Evolutionary conservation across 2,888 invertebrate genomes (phyloP).

Genomic region (Chouioia cunea): DNA sequence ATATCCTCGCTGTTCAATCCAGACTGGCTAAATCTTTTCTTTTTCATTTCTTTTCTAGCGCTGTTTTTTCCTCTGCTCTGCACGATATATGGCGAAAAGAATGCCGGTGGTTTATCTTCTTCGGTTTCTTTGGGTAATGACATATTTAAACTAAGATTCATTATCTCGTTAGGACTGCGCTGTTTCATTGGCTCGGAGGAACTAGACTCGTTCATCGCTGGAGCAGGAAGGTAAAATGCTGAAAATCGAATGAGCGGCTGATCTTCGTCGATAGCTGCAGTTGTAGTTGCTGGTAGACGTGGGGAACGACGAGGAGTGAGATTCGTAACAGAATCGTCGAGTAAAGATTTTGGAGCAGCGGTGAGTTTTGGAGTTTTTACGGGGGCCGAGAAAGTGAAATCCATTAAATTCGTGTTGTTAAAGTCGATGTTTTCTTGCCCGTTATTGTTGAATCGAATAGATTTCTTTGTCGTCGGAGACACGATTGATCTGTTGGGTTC

Average conservation of each 20-base stretch:
- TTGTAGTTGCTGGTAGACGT: background rate
- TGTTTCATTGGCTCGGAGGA: constrained; percentile 8
- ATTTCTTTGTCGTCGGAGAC: no score
- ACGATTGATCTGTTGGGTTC: no score
- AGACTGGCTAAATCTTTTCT: constrained; percentile 45
- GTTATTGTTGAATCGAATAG: background rate
- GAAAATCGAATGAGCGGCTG: no score
- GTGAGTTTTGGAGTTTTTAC: background rate
- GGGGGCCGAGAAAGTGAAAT: constrained; percentile 4
- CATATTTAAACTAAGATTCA: constrained; percentile 19
- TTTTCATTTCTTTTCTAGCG: constrained; percentile 70
- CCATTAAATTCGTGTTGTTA: constrained; percentile 2
- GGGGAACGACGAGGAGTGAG: constrained; percentile 31
- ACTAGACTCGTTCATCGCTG: background rate
- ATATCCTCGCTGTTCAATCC: constrained; percentile 52
- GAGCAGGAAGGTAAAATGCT: no score
- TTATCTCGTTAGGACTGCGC: background rate
- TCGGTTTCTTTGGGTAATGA: constrained; percentile 7
- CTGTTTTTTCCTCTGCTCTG: constrained; percentile 74
- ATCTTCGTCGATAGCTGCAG: no score
- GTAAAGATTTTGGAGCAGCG: no score
- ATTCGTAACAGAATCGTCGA: constrained; percentile 10
- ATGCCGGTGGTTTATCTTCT: constrained; percentile 47
- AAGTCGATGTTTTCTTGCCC: background rate
- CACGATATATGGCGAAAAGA: constrained; percentile 72